These are phyloP conservation scores for Synergus gifuensis DNA, from an alignment of 2,888 invertebrate genomes.

Conservation along the genomic window DNA sequence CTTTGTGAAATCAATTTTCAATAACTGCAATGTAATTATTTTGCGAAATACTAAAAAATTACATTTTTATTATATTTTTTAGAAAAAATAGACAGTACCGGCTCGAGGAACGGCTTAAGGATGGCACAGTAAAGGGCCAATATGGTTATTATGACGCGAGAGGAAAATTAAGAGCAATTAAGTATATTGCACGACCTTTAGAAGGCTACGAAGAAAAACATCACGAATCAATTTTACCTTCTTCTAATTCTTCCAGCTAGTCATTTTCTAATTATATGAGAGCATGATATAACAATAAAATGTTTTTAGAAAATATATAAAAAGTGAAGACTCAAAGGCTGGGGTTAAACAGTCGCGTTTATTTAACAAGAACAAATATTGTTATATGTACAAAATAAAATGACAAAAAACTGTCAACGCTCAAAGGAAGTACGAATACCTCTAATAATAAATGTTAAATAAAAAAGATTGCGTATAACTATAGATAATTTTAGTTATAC, in stretches of 20 bases:
- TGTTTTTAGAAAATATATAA: neutral
- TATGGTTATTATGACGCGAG: constrained; percentile 89
- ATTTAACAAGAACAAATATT: constrained; percentile 70
- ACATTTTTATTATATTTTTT: constrained; percentile 64
- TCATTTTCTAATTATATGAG: neutral
- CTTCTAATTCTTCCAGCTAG: neutral
- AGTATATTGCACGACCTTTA: constrained; percentile 86
- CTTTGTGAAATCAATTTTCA: constrained; percentile 21
- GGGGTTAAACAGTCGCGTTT: constrained; percentile 64
- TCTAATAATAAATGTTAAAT: constrained; percentile 41
- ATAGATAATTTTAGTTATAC: constrained; percentile 42
- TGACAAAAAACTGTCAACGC: constrained; percentile 50
- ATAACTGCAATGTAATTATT: constrained; percentile 12
- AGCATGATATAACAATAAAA: neutral
- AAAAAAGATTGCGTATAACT: constrained; percentile 54
- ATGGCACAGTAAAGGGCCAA: constrained; percentile 88
- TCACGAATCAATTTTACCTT: constrained; percentile 62
- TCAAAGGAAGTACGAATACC: constrained; percentile 16
- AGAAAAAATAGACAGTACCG: constrained; percentile 90
- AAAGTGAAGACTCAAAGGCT: constrained; percentile 41
- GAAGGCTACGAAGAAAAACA: constrained; percentile 82
- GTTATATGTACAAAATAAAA: constrained; percentile 63
- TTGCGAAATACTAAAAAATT: constrained; percentile 35
- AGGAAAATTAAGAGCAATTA: constrained; percentile 87
- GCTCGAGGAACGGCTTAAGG: constrained; percentile 87